Conservation (phyloP, 2,113 vertebrate species). For the Rhineura floridana region DNA sequence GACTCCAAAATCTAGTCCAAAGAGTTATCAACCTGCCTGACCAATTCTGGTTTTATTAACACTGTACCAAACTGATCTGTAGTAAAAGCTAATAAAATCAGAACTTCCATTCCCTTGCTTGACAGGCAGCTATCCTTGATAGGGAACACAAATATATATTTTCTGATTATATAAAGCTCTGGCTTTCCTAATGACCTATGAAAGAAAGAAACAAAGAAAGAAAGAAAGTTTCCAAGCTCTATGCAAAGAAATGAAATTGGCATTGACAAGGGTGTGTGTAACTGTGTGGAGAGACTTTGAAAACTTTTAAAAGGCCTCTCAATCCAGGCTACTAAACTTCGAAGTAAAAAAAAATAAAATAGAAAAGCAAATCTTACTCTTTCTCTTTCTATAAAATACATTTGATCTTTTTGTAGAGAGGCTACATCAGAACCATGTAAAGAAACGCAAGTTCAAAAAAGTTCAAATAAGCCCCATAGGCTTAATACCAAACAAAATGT, state of each 20-base stretch:
- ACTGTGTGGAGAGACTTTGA: background rate
- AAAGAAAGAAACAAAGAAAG: fast-evolving
- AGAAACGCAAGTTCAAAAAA: background rate
- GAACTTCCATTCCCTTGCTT: background rate
- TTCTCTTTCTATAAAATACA: background rate
- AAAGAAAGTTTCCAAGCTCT: background rate
- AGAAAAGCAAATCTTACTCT: slow-evolving; percentile 5
- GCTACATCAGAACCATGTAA: background rate
- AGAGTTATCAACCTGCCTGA: background rate
- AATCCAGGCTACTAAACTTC: fast-evolving
- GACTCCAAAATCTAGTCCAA: background rate
- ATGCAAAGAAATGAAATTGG: background rate
- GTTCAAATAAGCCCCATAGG: background rate
- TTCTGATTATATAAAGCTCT: background rate
- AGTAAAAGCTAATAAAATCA: fast-evolving
- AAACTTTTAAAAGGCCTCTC: background rate
- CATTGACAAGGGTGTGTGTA: background rate
- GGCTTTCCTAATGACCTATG: fast-evolving
- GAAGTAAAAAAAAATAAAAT: background rate
- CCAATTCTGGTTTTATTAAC: background rate
- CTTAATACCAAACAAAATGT: slow-evolving; percentile 7
- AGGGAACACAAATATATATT: background rate
- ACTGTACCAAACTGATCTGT: background rate
- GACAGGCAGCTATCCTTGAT: background rate
- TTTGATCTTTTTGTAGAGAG: background rate